Conservation (phyloP, 2,888 invertebrate species). For the Neoaliturus tenellus region DNA sequence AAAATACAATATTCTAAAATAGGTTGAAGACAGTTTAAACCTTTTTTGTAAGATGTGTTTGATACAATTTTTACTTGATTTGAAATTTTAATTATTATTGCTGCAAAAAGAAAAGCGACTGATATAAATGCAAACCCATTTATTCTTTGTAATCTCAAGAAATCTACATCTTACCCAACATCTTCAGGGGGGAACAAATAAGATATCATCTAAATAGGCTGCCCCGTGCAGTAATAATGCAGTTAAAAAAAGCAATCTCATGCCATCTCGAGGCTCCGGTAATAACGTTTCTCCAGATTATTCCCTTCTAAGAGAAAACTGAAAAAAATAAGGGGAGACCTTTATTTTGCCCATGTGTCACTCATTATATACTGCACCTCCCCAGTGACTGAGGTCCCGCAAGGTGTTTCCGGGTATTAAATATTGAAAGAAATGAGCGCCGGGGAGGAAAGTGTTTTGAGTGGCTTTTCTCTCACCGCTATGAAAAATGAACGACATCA, state of each 20-base stretch:
- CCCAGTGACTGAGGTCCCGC: background rate
- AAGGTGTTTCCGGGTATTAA: conserved; percentile 24
- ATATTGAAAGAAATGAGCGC: conserved; percentile 42
- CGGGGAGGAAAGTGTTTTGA: background rate
- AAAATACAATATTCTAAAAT: too few relatives aligned
- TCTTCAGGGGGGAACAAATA: conserved; percentile 26
- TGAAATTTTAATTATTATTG: too few relatives aligned
- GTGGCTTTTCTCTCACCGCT: background rate
- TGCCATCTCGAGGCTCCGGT: conserved; percentile 7
- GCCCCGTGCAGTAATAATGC: conserved; percentile 45
- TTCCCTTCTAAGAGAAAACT: background rate
- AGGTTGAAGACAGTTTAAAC: background rate
- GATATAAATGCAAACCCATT: background rate
- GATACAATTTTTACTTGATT: too few relatives aligned
- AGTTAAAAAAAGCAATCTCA: conserved; percentile 54
- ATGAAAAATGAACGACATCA: conserved; percentile 4
- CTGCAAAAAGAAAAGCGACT: background rate
- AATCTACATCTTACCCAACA: background rate
- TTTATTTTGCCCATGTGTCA: background rate
- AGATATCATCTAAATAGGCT: conserved; percentile 32
- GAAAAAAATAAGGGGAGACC: background rate
- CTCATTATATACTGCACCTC: background rate
- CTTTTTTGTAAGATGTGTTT: too few relatives aligned
- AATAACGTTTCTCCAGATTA: conserved; percentile 25
- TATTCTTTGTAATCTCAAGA: conserved; percentile 12